Conservation (phyloP, 2,888 invertebrate genomes). For the Cerastoderma edule region DNA sequence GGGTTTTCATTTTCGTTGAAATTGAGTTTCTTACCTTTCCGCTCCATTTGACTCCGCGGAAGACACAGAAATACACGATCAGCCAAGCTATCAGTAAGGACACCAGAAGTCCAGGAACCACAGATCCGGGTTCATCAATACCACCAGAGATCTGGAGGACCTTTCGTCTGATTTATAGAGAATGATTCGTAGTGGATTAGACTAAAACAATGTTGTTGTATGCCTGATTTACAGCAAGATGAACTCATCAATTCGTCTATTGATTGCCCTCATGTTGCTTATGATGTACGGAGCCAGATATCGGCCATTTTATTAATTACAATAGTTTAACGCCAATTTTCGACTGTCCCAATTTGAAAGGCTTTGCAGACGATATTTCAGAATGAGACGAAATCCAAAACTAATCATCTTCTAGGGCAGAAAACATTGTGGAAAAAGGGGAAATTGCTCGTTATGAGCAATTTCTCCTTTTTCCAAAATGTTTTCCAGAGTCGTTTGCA, state of each 20-base stretch:
- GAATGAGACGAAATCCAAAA: too few relatives aligned
- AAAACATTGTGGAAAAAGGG: too few relatives aligned
- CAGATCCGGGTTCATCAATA: constrained; percentile 93
- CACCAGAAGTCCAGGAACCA: constrained; percentile 96
- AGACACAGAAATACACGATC: constrained; percentile 27
- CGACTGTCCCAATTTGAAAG: neutral
- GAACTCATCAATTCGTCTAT: too few relatives aligned
- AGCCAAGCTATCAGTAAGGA: constrained; percentile 86
- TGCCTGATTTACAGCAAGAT: too few relatives aligned
- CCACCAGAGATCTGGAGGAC: constrained; percentile 96
- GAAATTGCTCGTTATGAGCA: too few relatives aligned
- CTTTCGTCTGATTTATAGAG: constrained; percentile 89
- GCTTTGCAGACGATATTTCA: neutral
- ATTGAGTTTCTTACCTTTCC: constrained; percentile 7
- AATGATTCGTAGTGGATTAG: neutral
- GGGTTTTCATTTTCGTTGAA: neutral
- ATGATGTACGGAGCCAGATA: too few relatives aligned
- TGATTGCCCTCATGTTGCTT: too few relatives aligned
- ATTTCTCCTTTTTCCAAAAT: too few relatives aligned
- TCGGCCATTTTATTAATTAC: neutral
- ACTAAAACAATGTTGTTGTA: neutral
- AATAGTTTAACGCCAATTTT: neutral
- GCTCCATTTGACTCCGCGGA: neutral
- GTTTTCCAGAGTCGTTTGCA: too few relatives aligned
- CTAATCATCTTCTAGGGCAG: too few relatives aligned